Evolutionary conservation across 2,797 vertebrate species (phyloP), one percentile per base, ranked within the genome.

Genomic region (Lacerta viridis): DNA sequence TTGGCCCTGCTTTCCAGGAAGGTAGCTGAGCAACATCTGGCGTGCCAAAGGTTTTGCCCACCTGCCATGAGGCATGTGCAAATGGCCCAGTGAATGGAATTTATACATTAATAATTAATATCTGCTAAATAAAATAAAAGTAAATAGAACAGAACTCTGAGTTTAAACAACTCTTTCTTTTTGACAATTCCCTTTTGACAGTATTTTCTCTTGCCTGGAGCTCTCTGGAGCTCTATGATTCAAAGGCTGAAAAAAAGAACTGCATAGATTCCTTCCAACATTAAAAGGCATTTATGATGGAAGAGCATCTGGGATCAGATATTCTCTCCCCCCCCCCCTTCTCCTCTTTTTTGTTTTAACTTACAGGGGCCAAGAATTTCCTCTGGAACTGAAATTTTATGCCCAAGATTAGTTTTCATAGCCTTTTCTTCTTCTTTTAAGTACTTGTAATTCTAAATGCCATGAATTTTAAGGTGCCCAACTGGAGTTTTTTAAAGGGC

Each of bases 391-490:
- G 46, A 80, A 86, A 69, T 18, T 39, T 46, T 25, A 68, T 55
- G 27, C 43, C 46, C 1, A 7, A 25, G 10, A 11, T 36, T 39
- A 20, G 2, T 80, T 86, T 36, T 13, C 41, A 55, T 55, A 50
- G 15, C 10, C 7, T 11, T 7, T 29, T 74, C 36, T 74, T 74
- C 15, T 50, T 75, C 46, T 69, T 17, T 46, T 4, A n/a, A 8
- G 9, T 64, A 20, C 59, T 78, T 69, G 29, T 27, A 79, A 39
- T 80, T 86, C 85, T 72, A n/a, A 10, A 41, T 76, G 15, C 83
- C 76, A 66, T 15, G 93, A 27, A 79, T 17, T 83, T 91, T 83
- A 46, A 18, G 66, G 23, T 88, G 86, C 29, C 41, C 78, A 76
- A 75, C 13, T 75, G 64, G 23, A 82, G 7, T 23, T 15, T 27